Evolutionary conservation across 2,113 vertebrate genomes (phyloP).

Genomic region (Sylvietta virens): DNA sequence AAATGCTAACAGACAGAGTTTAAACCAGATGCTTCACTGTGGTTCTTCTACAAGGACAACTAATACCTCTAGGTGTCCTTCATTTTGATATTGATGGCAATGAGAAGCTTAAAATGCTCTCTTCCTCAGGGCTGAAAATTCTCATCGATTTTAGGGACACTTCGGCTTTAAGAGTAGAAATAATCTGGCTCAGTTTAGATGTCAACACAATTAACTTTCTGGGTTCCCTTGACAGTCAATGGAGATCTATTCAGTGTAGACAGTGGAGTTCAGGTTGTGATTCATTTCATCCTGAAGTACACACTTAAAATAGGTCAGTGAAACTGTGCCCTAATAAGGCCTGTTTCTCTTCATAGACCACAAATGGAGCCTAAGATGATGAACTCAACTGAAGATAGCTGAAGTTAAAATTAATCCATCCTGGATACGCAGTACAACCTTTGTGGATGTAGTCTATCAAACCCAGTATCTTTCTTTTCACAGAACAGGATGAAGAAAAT

Average conservation of each 20-base stretch:
- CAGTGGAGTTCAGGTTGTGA: constrained; percentile 13
- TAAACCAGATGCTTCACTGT: neutral
- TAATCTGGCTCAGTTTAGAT: neutral
- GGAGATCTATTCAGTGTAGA: neutral
- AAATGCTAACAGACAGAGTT: neutral
- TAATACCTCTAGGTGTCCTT: neutral
- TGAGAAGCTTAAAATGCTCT: neutral
- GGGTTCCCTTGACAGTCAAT: neutral
- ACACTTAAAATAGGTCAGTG: constrained; percentile 37
- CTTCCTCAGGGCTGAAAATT: neutral
- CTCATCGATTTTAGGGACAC: neutral
- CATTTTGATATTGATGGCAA: neutral
- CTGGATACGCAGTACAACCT: neutral
- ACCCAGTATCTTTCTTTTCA: neutral
- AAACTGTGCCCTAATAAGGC: constrained; percentile 27
- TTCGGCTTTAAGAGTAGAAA: neutral
- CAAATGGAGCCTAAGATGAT: neutral
- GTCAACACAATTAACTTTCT: neutral
- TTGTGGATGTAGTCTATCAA: neutral
- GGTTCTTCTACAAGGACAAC: neutral
- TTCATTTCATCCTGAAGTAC: constrained; percentile 19
- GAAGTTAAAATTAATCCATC: neutral
- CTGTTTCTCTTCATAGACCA: constrained; percentile 5
- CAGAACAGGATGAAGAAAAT: neutral
- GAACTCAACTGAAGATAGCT: neutral